These are phyloP conservation scores for Synergus itoensis DNA, from an alignment of 2,888 invertebrate species.

Conservation along the genomic window DNA sequence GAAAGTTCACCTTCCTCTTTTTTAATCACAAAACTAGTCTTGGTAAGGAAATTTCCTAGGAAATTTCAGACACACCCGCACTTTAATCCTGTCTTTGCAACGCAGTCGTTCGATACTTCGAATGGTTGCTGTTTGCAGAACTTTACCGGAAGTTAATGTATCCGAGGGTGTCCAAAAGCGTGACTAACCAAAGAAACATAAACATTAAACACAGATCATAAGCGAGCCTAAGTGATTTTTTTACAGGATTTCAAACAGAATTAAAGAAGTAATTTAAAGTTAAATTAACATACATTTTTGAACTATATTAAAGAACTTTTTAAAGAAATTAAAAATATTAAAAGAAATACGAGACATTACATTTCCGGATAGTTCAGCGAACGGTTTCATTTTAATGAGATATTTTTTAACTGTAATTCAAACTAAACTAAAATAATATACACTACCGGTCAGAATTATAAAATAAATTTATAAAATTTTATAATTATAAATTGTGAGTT, in stretches of 20 bases:
- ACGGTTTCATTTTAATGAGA: neutral
- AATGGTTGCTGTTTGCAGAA: slow-evolving; percentile 31
- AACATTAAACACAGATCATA: neutral
- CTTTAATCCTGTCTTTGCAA: slow-evolving; percentile 27
- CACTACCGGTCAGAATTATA: too few relatives aligned
- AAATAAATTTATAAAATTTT: too few relatives aligned
- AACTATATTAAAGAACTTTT: neutral
- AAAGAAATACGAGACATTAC: neutral
- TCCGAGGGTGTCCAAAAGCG: neutral
- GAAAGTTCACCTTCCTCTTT: slow-evolving; percentile 37
- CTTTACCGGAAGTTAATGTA: slow-evolving; percentile 25
- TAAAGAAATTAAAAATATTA: neutral
- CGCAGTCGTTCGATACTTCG: slow-evolving; percentile 34
- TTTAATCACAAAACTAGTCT: slow-evolving; percentile 13
- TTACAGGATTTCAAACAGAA: neutral
- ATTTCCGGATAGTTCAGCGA: neutral
- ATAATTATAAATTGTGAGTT: too few relatives aligned
- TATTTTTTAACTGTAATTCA: neutral
- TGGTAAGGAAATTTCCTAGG: slow-evolving; percentile 32
- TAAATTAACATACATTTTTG: neutral
- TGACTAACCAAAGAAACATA: slow-evolving; percentile 5
- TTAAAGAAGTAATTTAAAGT: neutral
- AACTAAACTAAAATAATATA: too few relatives aligned
- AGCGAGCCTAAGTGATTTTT: neutral
- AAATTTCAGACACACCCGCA: slow-evolving; percentile 36